A percentile compares a stretch with the other conserved stretches of the same genome.
phyloP scores from a whole-genome alignment of 2,888 invertebrate species.

The Tenthredo scrophulariae region DNA sequence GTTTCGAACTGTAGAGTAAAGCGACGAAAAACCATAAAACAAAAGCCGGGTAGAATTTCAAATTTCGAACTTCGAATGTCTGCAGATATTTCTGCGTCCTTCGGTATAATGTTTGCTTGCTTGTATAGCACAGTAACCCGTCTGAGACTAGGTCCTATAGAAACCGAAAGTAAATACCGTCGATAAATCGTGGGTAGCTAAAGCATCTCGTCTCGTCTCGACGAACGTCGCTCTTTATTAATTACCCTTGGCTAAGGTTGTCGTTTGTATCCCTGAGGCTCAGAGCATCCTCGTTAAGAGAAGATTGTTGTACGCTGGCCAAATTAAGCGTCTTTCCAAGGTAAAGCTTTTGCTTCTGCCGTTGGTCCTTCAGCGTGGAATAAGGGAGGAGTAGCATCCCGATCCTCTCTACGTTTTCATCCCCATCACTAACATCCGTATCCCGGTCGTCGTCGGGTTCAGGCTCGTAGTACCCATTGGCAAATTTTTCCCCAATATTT shows the following conservation, averaged over 20 bases:
- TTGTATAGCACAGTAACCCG: constrained; percentile 1
- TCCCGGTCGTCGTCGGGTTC: background rate
- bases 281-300: constrained; percentile 36
- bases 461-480: background rate
- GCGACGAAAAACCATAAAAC: background rate
- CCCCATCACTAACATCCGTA: background rate
- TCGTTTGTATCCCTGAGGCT: constrained; percentile 42
- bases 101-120: background rate
- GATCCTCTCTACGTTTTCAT: background rate
- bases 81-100: background rate
- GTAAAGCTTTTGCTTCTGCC: background rate
- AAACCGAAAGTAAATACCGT: constrained; percentile 40
- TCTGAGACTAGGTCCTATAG: background rate
- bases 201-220: constrained; percentile 34
- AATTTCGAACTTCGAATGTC: background rate
- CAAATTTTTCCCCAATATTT: background rate
- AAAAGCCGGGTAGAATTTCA: background rate
- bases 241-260: constrained; percentile 48
- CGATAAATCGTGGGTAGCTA: constrained; percentile 34
- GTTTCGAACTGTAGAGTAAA: background rate
- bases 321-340: constrained; percentile 27
- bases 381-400: background rate
- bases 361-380: background rate
- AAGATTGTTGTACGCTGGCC: constrained; percentile 41
- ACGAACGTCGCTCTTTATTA: constrained; percentile 27